Conservation (phyloP, 2,797 vertebrate genomes). For the Spondyliosoma cantharus region DNA sequence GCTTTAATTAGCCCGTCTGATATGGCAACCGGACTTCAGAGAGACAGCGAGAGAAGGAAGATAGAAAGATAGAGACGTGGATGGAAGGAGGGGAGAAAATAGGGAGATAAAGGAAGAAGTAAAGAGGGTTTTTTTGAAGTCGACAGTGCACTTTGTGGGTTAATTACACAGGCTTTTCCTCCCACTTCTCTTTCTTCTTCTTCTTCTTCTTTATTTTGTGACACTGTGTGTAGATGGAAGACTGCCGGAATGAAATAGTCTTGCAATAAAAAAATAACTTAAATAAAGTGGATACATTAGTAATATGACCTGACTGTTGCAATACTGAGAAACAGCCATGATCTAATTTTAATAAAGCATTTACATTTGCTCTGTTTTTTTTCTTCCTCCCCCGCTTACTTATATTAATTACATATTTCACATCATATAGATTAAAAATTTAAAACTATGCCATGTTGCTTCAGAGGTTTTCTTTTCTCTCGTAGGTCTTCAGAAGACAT, state of each 20-base stretch:
- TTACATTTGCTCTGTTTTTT: background rate
- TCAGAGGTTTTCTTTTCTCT: background rate
- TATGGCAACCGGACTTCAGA: conserved; percentile 75
- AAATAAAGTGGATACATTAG: background rate
- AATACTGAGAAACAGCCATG: background rate
- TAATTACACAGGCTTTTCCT: conserved; percentile 63
- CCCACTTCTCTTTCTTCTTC: conserved; percentile 32
- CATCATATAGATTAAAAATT: background rate
- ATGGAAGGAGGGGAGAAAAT: conserved; percentile 15
- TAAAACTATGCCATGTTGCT: background rate
- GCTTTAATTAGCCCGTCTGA: conserved; percentile 77
- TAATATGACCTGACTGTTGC: background rate
- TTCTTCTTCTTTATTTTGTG: conserved; percentile 1
- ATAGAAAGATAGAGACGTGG: conserved; percentile 57
- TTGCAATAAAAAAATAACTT: background rate
- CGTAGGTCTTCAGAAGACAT: too few species aligned
- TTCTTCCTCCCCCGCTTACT: background rate
- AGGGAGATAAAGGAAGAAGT: conserved; percentile 45
- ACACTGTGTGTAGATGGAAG: background rate
- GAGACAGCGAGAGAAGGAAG: conserved; percentile 57
- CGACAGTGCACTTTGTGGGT: conserved; percentile 66
- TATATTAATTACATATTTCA: background rate
- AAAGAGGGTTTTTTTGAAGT: conserved; percentile 68
- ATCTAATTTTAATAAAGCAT: background rate
- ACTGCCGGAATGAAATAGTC: background rate